These are phyloP conservation scores for Selenia dentaria DNA, from an alignment of 2,888 invertebrate genomes.

Conservation along the genomic window DNA sequence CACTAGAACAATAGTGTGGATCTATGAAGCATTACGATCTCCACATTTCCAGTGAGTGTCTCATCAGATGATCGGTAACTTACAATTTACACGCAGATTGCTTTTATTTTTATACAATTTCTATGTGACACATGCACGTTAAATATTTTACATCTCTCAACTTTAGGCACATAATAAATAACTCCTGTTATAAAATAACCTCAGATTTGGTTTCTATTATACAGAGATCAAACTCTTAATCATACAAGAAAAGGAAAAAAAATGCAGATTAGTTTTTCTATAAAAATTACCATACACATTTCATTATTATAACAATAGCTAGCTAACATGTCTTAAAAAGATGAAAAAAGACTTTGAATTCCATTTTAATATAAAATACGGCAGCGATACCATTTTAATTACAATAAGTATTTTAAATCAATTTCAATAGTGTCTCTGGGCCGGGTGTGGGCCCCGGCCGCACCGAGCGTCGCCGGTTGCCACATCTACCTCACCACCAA, in stretches of 20 bases:
- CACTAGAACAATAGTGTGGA: constrained; percentile 56
- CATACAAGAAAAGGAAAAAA: constrained; percentile 52
- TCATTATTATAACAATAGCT: constrained; percentile 79
- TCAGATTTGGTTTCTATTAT: constrained; percentile 73
- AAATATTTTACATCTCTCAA: constrained; percentile 18
- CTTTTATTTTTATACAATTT: constrained; percentile 30
- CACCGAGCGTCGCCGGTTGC: constrained; percentile 33
- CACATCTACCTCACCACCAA: constrained; percentile 69
- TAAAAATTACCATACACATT: constrained; percentile 80
- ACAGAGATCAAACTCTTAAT: constrained; percentile 73
- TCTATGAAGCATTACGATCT: constrained; percentile 47
- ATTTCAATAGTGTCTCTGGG: constrained; percentile 83
- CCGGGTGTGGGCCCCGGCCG: constrained; percentile 38
- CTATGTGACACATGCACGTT: constrained; percentile 18
- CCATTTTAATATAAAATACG: constrained; percentile 80
- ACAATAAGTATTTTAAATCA: constrained; percentile 82
- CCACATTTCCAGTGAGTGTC: constrained; percentile 42
- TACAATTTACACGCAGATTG: constrained; percentile 49
- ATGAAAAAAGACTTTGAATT: constrained; percentile 80
- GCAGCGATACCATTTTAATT: constrained; percentile 80
- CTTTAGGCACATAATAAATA: constrained; percentile 53
- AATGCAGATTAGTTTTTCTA: constrained; percentile 80
- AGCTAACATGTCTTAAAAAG: constrained; percentile 82
- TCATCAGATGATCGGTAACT: constrained; percentile 55
- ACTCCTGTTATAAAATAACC: constrained; percentile 41